Evolutionary conservation across 2,113 vertebrate species (phyloP), one percentile per base, ranked within the genome.

Genomic region (Hypocryptadius cinnamomeus): DNA sequence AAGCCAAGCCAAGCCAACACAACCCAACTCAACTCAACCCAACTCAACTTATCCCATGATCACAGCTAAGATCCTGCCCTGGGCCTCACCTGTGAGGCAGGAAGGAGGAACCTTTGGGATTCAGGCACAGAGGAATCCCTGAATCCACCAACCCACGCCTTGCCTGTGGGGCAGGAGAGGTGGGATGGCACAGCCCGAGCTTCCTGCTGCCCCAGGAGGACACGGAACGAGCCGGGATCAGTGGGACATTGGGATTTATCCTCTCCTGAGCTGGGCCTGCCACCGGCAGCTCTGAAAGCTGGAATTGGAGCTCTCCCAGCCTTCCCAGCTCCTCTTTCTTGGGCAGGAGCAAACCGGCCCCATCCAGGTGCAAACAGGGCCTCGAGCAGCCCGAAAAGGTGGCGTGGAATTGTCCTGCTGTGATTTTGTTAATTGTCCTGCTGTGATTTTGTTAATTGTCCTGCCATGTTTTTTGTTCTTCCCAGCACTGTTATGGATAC

Each of bases 281-380:
- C 56, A 19, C 9, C 22, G 4, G 17, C 5, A 3, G 51, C 56
- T 63, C 69, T 35, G 35, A 59, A 53, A 82, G 47, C 37, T 44
- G 48, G 27, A 83, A 54, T 69, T 66, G 64, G 71, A 91, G 27
- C 61, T 57, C 56, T 24, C 56, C 33, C 6, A 3, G 14, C 56
- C 33, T 57, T 57, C 56, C 33, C 33, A 57, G 20, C 21, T 57
- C 14, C 21, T n/a, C 45, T 79, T 74, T 84, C 72, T 78, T 35
- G 13, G 79, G 65, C 65, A 79, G 84, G 57, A 91, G 25, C 80
- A 40, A 80, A 86, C 63, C 45, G 37, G 92, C 48, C 66, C 89
- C 66, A 85, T 47, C 84, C 88, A 87, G 81, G 89, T 35, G 48
- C 89, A 77, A 79, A 85, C 61, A 50, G 42, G 80, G 13, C 66